These are phyloP conservation scores for Anabacerthia variegaticeps DNA, from an alignment of 2,797 vertebrate genomes.

Conservation along the genomic window DNA sequence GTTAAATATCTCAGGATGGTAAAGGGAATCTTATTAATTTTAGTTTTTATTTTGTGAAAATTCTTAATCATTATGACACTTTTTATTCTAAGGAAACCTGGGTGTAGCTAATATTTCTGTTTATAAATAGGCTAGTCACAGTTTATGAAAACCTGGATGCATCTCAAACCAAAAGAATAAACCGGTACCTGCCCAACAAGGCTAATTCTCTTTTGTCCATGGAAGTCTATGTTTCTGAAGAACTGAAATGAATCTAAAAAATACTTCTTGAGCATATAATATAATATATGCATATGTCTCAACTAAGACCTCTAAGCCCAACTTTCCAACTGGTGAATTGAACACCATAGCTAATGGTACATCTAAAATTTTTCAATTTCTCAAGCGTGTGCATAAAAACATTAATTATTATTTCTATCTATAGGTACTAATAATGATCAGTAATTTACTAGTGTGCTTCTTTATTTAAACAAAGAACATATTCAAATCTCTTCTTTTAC, in stretches of 20 bases:
- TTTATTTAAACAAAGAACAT: not conserved
- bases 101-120: not conserved
- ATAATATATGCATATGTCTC: not conserved
- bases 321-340: not conserved
- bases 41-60: not conserved
- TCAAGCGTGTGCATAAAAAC: not conserved
- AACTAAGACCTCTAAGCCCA: not conserved
- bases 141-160: not conserved
- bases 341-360: not conserved
- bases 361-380: not conserved
- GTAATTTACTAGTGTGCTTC: not conserved
- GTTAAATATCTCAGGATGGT: not conserved
- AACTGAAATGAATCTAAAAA: not conserved
- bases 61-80: not conserved
- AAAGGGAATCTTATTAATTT: not conserved
- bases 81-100: not conserved
- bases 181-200: not conserved
- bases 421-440: not conserved
- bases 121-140: not conserved
- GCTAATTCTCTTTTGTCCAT: not conserved
- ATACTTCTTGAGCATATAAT: not conserved
- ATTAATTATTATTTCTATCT: not conserved
- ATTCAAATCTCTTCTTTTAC: not conserved
- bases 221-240: not conserved
- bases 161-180: not conserved